Evolutionary conservation across 92 coral and sea anemone species (phyloP), one percentile per base, ranked within the genome.

Genomic region (Actinostola sp.): DNA sequence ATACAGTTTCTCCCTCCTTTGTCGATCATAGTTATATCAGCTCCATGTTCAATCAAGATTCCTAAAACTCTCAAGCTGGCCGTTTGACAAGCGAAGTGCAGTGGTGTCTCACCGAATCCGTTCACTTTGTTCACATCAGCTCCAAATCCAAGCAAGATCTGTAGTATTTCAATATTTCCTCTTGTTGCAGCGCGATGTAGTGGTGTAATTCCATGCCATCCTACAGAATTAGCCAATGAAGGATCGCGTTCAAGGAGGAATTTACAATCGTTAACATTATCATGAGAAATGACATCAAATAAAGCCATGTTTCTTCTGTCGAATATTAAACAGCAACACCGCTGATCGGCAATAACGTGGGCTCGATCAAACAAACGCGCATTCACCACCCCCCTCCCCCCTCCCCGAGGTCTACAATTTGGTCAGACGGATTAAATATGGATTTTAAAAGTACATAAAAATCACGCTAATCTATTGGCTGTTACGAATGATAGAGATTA

Each of bases 131-230:
- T 88, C 43, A 91, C 87, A 32, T 91, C 73, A 12, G 97, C 97
- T 21, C 94, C 98, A 46, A 67, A 41, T 9, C 76, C 21, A 1
- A 91, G 78, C 19, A 94, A 45, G 56, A 89, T 25, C 46, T 88
- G 68, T 3, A 88, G 67, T 17, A 85, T 38, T 61, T 91, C 88
- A 30, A 89, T 70, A 24, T 76, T 94, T 55, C 83, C 93, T 77
- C 67, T 87, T 15, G 87, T 67, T 6, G 89, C 92, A 24, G 92
- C 95, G 3, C 93, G 94, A 41, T 94, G 98, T 44, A 94, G 76
- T 1, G 96, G 94, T 16, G 97, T 91, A 41, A 94, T 70, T 0
- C 98, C 98, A 72, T 94, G 98, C 98, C 98, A 94, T 5, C 94
- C 92, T 6, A 89, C 71, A 17, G 81, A 66, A 33, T 85, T 80